These are phyloP conservation scores for Eriosoma lanigerum DNA, from an alignment of 1,140 invertebrate genomes.

Conservation along the genomic window DNA sequence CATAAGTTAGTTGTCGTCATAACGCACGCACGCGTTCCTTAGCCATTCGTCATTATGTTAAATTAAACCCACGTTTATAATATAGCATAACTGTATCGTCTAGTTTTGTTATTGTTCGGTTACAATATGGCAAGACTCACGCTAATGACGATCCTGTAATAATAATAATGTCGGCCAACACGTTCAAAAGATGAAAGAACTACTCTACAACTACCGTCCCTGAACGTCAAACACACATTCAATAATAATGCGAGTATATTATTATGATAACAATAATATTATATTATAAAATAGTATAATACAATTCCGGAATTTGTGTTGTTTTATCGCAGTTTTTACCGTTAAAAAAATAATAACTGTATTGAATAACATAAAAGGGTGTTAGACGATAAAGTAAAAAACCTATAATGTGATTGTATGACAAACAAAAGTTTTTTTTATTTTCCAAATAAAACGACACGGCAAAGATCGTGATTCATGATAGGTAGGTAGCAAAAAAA, in stretches of 20 bases:
- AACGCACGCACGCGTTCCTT: not conserved
- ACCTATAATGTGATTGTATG: not conserved
- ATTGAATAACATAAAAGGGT: not conserved
- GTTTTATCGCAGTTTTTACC: not conserved
- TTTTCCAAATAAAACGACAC: too few species aligned
- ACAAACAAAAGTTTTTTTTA: too few species aligned
- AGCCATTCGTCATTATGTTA: not conserved
- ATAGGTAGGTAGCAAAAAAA: too few species aligned
- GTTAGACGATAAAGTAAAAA: not conserved
- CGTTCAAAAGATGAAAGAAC: not conserved
- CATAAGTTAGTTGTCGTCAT: not conserved
- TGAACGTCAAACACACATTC: not conserved
- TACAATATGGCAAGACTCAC: not conserved
- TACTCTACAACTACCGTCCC: not conserved
- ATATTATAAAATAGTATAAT: too few species aligned
- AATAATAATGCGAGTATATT: too few species aligned
- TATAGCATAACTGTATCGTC: not conserved
- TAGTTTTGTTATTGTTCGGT: not conserved
- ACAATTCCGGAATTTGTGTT: not conserved
- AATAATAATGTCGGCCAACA: constrained; percentile 3
- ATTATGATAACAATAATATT: too few species aligned
- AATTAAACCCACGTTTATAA: not conserved
- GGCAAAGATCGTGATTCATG: too few species aligned
- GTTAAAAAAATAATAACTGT: not conserved
- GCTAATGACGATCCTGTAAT: not conserved